Evolutionary conservation across 2,797 vertebrate genomes (phyloP).

Genomic region (Onychomys torridus): DNA sequence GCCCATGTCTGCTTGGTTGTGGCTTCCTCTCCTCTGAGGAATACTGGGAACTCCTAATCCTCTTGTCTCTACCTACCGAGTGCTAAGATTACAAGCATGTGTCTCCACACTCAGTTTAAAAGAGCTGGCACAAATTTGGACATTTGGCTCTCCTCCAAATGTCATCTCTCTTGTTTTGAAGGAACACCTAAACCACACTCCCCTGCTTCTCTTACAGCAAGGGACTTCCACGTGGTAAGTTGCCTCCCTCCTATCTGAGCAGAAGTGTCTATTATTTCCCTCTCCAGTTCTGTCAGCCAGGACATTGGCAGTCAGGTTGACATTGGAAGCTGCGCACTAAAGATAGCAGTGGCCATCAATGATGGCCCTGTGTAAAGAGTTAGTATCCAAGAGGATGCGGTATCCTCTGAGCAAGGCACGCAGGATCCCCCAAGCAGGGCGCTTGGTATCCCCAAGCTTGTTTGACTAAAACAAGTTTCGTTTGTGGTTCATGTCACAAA

Average conservation of each 20-base stretch:
- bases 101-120: background rate
- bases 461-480: background rate
- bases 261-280: background rate
- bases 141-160: background rate
- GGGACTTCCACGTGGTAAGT: background rate
- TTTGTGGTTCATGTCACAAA: constrained; percentile 32
- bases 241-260: background rate
- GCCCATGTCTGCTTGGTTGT: background rate
- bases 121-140: background rate
- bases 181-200: background rate
- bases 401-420: background rate
- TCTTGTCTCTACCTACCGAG: background rate
- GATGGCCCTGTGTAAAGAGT: background rate
- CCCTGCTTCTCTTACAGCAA: background rate
- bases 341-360: background rate
- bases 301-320: background rate
- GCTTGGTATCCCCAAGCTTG: background rate
- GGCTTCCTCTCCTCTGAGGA: background rate
- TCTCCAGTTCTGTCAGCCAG: background rate
- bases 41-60: background rate
- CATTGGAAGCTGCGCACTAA: background rate
- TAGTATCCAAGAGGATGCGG: background rate
- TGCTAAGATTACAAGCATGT: background rate
- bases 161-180: background rate
- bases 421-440: background rate